phyloP scores from a whole-genome alignment of 2,113 vertebrate species.

The Syrrhaptes paradoxus region DNA sequence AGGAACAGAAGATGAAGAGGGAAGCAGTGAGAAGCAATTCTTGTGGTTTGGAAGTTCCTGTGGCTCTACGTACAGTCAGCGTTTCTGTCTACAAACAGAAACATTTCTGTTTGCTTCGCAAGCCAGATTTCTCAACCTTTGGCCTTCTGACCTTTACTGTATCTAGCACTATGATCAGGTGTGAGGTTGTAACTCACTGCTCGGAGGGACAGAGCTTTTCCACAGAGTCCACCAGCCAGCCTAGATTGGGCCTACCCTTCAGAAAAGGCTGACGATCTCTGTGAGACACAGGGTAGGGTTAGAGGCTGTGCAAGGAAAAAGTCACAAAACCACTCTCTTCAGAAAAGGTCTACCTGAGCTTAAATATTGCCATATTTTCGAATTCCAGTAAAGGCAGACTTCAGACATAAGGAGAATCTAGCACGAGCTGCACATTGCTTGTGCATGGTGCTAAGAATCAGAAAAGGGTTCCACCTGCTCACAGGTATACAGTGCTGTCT shows the following conservation, averaged over 20 bases:
- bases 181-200: not conserved
- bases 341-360: not conserved
- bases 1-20: slow-evolving; percentile 66
- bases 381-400: not conserved
- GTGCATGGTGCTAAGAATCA: not conserved
- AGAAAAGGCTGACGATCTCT: not conserved
- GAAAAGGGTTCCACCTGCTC: not conserved
- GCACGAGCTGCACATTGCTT: not conserved
- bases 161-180: slow-evolving; percentile 38
- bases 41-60: slow-evolving; percentile 72
- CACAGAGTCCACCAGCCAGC: not conserved
- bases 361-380: not conserved
- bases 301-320: not conserved
- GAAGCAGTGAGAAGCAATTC: slow-evolving; percentile 65
- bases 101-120: slow-evolving; percentile 63
- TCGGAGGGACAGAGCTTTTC: not conserved
- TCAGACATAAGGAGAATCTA: not conserved
- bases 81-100: slow-evolving; percentile 66
- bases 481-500: not conserved
- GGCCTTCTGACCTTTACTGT: slow-evolving; percentile 60
- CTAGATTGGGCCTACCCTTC: not conserved
- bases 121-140: slow-evolving; percentile 66
- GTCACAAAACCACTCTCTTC: not conserved
- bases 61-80: slow-evolving; percentile 69
- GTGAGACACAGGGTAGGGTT: not conserved